phyloP scores from a whole-genome alignment of 2,797 vertebrate genomes.

The Notoglanidium macrostoma region DNA sequence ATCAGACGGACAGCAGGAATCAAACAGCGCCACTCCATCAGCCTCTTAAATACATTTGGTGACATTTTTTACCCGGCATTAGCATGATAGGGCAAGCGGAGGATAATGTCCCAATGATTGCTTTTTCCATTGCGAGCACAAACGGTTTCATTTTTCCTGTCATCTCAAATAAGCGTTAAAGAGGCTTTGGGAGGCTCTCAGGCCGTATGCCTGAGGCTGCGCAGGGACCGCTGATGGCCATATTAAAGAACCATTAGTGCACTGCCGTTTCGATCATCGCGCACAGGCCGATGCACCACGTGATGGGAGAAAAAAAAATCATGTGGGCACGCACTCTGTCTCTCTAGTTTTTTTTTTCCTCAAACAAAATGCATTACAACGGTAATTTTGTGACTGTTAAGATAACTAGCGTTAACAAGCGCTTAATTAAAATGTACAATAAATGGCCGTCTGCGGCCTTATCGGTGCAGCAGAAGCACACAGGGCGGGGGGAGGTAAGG shows the following conservation, averaged over 20 bases:
- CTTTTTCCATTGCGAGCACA: conserved; percentile 99
- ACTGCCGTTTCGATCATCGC: conserved; percentile 93
- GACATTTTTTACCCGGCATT: conserved; percentile 99
- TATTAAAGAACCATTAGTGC: conserved; percentile 99
- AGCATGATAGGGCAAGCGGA: conserved; percentile 99
- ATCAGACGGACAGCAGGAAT: conserved; percentile 99
- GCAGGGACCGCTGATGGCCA: conserved; percentile 96
- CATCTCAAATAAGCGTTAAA: conserved; percentile 99
- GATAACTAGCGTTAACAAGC: conserved; percentile 99
- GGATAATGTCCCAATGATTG: conserved; percentile 99
- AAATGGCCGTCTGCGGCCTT: conserved; percentile 97
- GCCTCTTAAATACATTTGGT: conserved; percentile 99
- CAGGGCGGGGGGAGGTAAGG: conserved; percentile 79
- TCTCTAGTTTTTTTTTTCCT: conserved; percentile 86
- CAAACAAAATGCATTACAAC: conserved; percentile 99
- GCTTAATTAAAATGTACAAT: conserved; percentile 99
- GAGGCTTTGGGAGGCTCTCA: conserved; percentile 93
- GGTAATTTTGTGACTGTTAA: conserved; percentile 99
- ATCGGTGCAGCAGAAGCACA: conserved; percentile 91
- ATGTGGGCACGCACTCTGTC: conserved; percentile 28
- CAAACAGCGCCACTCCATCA: conserved; percentile 99
- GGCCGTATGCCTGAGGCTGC: conserved; percentile 97
- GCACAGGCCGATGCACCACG: conserved; percentile 95
- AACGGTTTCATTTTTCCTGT: conserved; percentile 99
- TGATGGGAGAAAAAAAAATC: conserved; percentile 89